Evolutionary conservation across 2,888 invertebrate genomes (phyloP).

Genomic region (Heliconius ismenius): DNA sequence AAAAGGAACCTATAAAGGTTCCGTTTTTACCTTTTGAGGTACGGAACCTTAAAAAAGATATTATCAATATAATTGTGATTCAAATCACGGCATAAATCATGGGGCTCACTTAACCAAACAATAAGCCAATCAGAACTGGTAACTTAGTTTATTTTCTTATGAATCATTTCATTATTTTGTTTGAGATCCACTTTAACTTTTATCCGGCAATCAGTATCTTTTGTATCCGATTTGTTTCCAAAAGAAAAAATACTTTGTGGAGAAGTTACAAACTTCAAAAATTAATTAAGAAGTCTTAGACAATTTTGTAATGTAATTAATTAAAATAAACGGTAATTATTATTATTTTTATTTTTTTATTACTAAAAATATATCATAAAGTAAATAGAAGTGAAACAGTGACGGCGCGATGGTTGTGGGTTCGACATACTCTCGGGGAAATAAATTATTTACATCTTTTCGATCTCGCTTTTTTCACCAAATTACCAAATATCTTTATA

Average conservation of each 20-base stretch:
- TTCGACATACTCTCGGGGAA: not conserved
- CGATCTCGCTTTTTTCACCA: no score
- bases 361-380: no score
- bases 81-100: not conserved
- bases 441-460: not conserved
- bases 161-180: conserved; percentile 30
- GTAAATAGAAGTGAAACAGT: no score
- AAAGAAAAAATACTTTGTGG: not conserved
- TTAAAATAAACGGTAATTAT: not conserved
- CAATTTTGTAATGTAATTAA: not conserved
- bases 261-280: not conserved
- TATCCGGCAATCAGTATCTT: conserved; percentile 26
- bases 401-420: no score
- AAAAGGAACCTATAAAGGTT: no score
- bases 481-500: no score
- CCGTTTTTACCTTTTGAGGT: no score
- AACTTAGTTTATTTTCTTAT: conserved; percentile 28
- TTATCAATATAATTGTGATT: conserved; percentile 3
- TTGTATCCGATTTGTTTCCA: conserved; percentile 24
- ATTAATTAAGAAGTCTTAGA: not conserved
- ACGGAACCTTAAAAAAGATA: not conserved
- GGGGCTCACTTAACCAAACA: conserved; percentile 10
- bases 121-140: conserved; percentile 27
- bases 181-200: conserved; percentile 26
- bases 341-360: no score